Evolutionary conservation across 2,113 vertebrate genomes (phyloP).

Genomic region (Syngnathoides biaculeatus): DNA sequence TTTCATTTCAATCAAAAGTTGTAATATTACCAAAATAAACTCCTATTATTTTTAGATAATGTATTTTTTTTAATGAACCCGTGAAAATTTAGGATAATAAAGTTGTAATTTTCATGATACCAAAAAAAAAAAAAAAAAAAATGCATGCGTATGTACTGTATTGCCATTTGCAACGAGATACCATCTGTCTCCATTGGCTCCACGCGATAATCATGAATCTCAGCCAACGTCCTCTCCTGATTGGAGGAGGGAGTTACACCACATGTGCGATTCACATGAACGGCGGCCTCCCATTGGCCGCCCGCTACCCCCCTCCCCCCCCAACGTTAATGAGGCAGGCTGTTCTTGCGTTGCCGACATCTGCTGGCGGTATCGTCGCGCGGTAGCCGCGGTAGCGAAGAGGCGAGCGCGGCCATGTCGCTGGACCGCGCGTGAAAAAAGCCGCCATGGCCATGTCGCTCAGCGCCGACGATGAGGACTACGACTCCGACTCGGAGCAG

Average conservation of each 20-base stretch:
- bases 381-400: conserved; percentile 59
- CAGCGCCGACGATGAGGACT: conserved; percentile 90
- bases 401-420: conserved; percentile 82
- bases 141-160: conserved; percentile 51
- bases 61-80: not conserved
- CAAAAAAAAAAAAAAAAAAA: not conserved
- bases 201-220: conserved; percentile 70
- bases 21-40: too few species aligned
- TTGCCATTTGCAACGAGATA: conserved; percentile 65
- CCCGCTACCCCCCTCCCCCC: not conserved
- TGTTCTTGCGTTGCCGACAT: conserved; percentile 71
- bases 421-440: conserved; percentile 79
- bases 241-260: conserved; percentile 45
- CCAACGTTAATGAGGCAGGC: conserved; percentile 68
- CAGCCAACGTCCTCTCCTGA: conserved; percentile 39
- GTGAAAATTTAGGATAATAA: not conserved
- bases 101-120: not conserved
- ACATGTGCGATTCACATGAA: conserved; percentile 36
- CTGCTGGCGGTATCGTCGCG: conserved; percentile 74
- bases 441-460: conserved; percentile 88
- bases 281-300: conserved; percentile 53
- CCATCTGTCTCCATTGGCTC: conserved; percentile 70
- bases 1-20: not conserved
- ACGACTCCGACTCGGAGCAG: conserved; percentile 88
- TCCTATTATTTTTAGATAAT: not conserved